Evolutionary conservation across 1,140 invertebrate genomes (phyloP), one percentile per base, ranked within the genome.

Genomic region (Heliconius hermathena): DNA sequence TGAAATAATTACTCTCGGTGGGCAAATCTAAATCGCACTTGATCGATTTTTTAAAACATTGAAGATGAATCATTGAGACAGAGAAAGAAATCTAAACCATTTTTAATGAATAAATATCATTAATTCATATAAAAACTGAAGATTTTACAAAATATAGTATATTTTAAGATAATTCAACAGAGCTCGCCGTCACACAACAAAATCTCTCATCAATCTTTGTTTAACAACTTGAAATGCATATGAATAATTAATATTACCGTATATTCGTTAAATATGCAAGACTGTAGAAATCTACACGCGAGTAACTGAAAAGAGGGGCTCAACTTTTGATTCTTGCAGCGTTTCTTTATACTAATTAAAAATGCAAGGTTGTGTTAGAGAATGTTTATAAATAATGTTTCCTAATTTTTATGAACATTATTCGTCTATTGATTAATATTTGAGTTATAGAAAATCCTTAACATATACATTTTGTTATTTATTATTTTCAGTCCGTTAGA

Each of bases 311-410:
- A 77, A 72, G 71, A 77, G 79, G 79, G 79, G 60, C 16, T 76
- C 33, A 26, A 71, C 41, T 80, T 75, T 81, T 77, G 75, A 77
- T 26, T 49, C 74, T 57, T 77, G 73, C 52, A 76, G 16, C n/a
- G 52, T 80, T 73, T 74, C 57, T 81, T 77, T 73, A 49, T 20
- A 73, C 79, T 81, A 70, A 66, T 77, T 49, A 81, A 74, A 36
- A 54, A 81, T 81, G 36, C 49, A 81, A 52, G 16, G 16, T 49
- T 76, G 20, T 75, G 4, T 70, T 73, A 26, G 3, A 26, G 11
- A 13, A 5, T 29, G 11, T 66, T 16, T 29, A 13, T 9, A 66
- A 16, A 66, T 66, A 66, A 26, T 26, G 11, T 26, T 66, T 16
- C 3, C 26, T 3, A 16, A 52, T 20, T 52, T 20, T 20, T 52